These are phyloP conservation scores for Eleginops maclovinus DNA, from an alignment of 2,113 vertebrate genomes.

Conservation along the genomic window DNA sequence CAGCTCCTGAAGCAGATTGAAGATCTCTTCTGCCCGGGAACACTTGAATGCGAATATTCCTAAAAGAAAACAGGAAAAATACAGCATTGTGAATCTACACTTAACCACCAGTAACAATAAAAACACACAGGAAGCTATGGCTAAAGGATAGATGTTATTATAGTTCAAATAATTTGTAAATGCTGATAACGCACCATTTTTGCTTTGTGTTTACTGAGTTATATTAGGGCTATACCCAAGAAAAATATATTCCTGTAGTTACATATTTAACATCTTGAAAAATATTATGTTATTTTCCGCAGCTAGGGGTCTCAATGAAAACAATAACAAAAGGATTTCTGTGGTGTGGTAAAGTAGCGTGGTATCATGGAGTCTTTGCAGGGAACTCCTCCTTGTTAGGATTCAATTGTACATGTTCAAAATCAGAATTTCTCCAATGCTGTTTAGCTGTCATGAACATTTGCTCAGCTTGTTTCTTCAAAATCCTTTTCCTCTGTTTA, in stretches of 20 bases:
- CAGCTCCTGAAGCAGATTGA: conserved; percentile 97
- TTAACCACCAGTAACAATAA: background rate
- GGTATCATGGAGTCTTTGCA: too few relatives aligned
- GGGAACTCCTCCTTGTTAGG: too few relatives aligned
- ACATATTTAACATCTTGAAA: background rate
- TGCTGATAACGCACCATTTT: background rate
- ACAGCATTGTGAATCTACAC: background rate
- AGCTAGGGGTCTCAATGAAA: too few relatives aligned
- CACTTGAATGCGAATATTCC: conserved; percentile 99
- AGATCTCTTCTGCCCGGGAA: conserved; percentile 96
- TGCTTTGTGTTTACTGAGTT: background rate
- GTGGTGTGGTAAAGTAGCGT: too few relatives aligned
- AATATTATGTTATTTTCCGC: too few relatives aligned
- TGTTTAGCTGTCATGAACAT: too few relatives aligned
- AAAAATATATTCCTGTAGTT: background rate
- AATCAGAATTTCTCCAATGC: too few relatives aligned
- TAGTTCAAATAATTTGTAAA: background rate
- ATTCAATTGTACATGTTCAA: too few relatives aligned
- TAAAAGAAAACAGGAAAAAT: conserved; percentile 65
- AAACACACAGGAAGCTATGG: background rate
- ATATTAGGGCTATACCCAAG: background rate
- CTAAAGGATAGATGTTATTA: background rate
- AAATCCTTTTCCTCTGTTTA: too few relatives aligned
- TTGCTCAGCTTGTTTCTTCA: too few relatives aligned
- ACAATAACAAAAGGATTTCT: too few relatives aligned